These are phyloP conservation scores for Drepana falcataria DNA, from an alignment of 2,888 invertebrate genomes.

Conservation along the genomic window DNA sequence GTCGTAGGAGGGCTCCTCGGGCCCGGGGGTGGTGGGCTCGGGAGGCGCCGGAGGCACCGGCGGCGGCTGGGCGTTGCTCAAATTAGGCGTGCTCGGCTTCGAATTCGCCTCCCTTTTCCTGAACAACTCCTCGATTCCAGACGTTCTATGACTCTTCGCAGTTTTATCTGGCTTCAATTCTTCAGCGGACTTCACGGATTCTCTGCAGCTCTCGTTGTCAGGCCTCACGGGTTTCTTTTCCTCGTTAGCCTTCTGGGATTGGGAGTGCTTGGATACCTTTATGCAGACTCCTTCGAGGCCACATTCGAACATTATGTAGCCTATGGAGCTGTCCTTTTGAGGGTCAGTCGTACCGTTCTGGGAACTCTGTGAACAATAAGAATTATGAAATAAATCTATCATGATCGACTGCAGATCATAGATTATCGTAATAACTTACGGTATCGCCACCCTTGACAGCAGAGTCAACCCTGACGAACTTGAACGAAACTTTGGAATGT, in stretches of 20 bases:
- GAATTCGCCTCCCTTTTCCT: conserved; percentile 78
- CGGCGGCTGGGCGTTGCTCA: conserved; percentile 60
- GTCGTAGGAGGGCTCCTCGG: conserved; percentile 59
- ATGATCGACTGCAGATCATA: not conserved
- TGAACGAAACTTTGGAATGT: conserved; percentile 93
- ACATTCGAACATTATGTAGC: conserved; percentile 98
- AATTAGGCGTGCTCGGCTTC: conserved; percentile 78
- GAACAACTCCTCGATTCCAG: conserved; percentile 69
- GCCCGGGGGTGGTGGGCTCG: conserved; percentile 53
- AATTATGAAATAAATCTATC: conserved; percentile 1
- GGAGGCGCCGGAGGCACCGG: conserved; percentile 42
- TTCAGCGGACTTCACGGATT: conserved; percentile 70
- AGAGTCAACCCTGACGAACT: conserved; percentile 84
- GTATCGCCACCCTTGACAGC: conserved; percentile 70
- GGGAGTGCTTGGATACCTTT: conserved; percentile 85
- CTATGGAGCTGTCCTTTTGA: conserved; percentile 83
- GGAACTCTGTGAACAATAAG: conserved; percentile 33
- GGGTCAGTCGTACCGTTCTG: conserved; percentile 65
- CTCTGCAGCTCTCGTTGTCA: conserved; percentile 65
- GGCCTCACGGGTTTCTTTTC: conserved; percentile 63
- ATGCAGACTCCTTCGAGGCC: conserved; percentile 94
- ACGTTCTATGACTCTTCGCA: conserved; percentile 46
- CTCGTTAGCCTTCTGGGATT: conserved; percentile 86
- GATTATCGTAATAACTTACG: conserved; percentile 26
- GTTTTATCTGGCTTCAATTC: conserved; percentile 57